Evolutionary conservation across 1,140 invertebrate genomes (phyloP).

Genomic region (Cherax quadricarinatus): DNA sequence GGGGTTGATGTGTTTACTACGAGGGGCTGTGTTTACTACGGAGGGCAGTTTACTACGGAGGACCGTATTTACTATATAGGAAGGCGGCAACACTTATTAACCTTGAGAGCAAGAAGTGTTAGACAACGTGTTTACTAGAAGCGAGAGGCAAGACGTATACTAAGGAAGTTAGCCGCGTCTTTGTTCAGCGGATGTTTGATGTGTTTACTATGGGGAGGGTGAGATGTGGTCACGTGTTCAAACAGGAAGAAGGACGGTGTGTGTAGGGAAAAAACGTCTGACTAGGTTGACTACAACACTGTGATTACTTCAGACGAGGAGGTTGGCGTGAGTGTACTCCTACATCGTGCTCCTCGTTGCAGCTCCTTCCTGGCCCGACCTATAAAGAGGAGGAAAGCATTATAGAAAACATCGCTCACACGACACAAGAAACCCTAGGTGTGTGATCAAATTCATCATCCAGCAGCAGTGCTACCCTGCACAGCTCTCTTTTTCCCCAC

Average conservation of each 20-base stretch:
- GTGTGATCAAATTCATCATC: not conserved
- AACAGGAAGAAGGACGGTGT: not conserved
- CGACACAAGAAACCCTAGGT: not conserved
- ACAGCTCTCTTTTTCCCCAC: no score
- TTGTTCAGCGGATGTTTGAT: no score
- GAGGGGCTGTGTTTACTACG: not conserved
- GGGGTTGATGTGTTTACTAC: not conserved
- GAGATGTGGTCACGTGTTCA: not conserved
- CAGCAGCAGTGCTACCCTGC: no score
- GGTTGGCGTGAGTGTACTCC: not conserved
- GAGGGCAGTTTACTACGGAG: not conserved
- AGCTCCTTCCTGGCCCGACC: conserved; percentile 11
- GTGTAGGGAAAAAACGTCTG: not conserved
- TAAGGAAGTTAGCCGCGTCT: no score
- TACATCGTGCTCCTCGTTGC: not conserved
- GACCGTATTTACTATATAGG: no score
- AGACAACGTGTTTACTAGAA: no score
- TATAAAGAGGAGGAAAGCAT: not conserved
- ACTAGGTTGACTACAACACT: not conserved
- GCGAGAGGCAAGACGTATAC: no score
- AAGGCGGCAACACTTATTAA: no score
- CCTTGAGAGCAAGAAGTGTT: no score
- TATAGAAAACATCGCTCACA: not conserved
- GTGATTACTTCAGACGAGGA: not conserved
- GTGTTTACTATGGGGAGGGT: no score